phyloP scores from a whole-genome alignment of 35 echinoderm and acorn worm species.

The Nesometra sesokonis region DNA sequence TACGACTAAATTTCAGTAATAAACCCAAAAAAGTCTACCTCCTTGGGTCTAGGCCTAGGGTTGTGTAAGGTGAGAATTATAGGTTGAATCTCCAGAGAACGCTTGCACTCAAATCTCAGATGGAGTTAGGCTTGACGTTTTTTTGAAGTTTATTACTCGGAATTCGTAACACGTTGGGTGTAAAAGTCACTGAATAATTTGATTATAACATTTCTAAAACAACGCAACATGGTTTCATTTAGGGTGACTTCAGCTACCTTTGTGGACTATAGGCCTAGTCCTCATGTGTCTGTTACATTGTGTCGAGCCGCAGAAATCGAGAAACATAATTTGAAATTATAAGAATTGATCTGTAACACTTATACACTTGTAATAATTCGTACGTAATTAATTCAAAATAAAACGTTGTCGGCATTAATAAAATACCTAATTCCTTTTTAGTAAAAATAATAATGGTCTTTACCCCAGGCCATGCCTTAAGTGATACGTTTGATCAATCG shows the following conservation, averaged over 20 bases:
- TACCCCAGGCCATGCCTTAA: neutral
- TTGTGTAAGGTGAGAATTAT: neutral
- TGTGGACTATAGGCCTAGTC: neutral
- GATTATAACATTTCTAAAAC: neutral
- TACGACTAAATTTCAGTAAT: too few relatives aligned
- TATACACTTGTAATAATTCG: neutral
- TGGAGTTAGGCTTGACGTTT: neutral
- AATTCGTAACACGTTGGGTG: neutral
- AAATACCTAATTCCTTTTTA: neutral
- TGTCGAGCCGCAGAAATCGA: neutral
- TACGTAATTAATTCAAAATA: neutral
- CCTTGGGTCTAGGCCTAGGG: neutral
- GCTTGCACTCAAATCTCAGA: neutral
- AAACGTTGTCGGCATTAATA: neutral
- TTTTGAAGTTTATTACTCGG: neutral
- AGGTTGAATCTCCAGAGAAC: neutral
- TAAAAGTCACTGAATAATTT: neutral
- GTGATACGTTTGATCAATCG: neutral
- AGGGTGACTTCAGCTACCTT: neutral
- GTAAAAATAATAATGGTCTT: neutral
- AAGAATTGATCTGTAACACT: neutral
- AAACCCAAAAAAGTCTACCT: neutral
- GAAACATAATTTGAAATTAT: neutral
- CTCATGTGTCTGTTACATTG: neutral
- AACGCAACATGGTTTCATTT: neutral